Evolutionary conservation across 2,797 vertebrate species (phyloP), one percentile per base, ranked within the genome.

Genomic region (Amazonetta brasiliensis): DNA sequence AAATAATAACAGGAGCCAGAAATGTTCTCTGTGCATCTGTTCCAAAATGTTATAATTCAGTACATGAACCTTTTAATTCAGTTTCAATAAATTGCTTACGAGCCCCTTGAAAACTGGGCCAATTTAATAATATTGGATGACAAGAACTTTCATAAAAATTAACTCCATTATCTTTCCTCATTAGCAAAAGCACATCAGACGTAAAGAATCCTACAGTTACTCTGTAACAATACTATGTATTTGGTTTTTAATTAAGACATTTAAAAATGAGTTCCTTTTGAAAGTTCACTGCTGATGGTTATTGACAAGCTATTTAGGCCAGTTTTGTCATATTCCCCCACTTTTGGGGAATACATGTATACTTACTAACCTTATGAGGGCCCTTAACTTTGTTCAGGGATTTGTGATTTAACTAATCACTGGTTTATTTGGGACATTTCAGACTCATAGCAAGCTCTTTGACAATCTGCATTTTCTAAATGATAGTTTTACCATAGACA

Each of bases 81-180:
- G 14, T 82, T 68, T 82, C 85, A 94, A 75, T 81, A 90, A 92
- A 88, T 90, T 79, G 71, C 75, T 93, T 76, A 67, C 52, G 93
- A 95, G 56, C 8, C 73, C 76, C 79, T 71, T 82, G 92, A 95
- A 96, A 83, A 74, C 76, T 2, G 17, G 82, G 76, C 56, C 79
- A 84, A 30, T 84, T 87, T 89, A 91, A 92, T 86, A 88, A 68
- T 39, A 77, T 43, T 84, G 72, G 69, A 78, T 83, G 76, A 89
- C 58, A 94, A 77, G 72, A 93, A 86, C 78, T 83, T 93, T 56
- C 59, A 77, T 74, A 86, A 93, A 95, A 94, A 90, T 75, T 90
- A 74, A 66, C 89, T 92, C 66, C 25, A 37, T 79, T 76, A 79
- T 90, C 43, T 82, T 43, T 92, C 62, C 68, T 85, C 41, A 67